phyloP scores from a whole-genome alignment of 53 echinoderm and acorn worm genomes.

The Antedon mediterranea region DNA sequence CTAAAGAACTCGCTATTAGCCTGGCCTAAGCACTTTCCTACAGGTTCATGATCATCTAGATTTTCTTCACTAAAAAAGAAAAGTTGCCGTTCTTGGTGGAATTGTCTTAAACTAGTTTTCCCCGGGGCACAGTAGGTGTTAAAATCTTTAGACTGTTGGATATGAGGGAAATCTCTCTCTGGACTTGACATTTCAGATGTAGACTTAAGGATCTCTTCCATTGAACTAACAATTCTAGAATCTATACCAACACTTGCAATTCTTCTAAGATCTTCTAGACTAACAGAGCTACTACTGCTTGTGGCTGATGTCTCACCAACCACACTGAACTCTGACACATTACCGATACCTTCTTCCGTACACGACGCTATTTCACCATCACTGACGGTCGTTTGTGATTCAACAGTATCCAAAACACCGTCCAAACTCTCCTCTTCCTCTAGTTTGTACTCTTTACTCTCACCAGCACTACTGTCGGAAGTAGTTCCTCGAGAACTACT shows the following conservation, averaged over 20 bases:
- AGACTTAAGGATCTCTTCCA: neutral
- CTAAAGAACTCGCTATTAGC: constrained; percentile 34
- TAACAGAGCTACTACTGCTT: neutral
- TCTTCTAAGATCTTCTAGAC: neutral
- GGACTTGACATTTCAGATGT: neutral
- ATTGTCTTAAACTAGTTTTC: neutral
- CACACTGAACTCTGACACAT: neutral
- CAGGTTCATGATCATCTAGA: constrained; percentile 8
- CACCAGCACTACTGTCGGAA: neutral
- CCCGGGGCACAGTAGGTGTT: neutral
- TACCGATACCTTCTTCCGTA: neutral
- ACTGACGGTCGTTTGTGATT: neutral
- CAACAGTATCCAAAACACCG: neutral
- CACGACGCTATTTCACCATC: neutral
- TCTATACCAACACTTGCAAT: neutral
- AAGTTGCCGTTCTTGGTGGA: constrained; percentile 59
- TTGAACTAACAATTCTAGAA: neutral
- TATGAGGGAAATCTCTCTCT: neutral
- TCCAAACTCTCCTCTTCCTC: neutral
- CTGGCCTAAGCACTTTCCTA: constrained; percentile 46
- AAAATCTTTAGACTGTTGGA: neutral
- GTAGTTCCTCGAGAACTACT: neutral
- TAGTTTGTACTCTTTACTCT: neutral
- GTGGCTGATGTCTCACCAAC: neutral
- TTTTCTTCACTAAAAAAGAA: constrained; percentile 62